phyloP scores from a whole-genome alignment of 2,113 vertebrate species.

The Orycteropus afer region DNA sequence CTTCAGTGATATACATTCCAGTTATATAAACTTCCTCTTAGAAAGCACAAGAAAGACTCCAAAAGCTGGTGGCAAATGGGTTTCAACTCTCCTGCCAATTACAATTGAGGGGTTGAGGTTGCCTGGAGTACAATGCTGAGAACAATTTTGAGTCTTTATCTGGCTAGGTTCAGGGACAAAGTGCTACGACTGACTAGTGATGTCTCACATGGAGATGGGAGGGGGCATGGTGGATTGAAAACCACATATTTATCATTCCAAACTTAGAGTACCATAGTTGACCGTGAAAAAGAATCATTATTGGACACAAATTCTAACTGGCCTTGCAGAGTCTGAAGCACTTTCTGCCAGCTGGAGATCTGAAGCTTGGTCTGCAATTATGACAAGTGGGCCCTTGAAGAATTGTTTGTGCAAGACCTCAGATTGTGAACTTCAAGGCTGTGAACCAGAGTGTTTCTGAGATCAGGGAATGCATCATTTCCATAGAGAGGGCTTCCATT shows the following conservation, averaged over 20 bases:
- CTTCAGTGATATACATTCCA: neutral
- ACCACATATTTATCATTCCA: neutral
- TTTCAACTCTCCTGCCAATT: neutral
- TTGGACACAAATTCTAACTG: neutral
- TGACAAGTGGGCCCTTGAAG: slow-evolving; percentile 47
- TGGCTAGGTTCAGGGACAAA: neutral
- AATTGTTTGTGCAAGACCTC: slow-evolving; percentile 31
- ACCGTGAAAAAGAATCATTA: neutral
- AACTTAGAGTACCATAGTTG: neutral
- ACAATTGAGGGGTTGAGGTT: neutral
- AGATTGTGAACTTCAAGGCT: neutral
- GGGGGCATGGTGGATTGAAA: neutral
- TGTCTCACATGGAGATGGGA: neutral
- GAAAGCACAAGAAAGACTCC: neutral
- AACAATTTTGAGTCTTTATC: neutral
- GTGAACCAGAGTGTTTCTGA: slow-evolving; percentile 33
- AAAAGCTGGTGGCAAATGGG: neutral
- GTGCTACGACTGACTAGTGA: neutral
- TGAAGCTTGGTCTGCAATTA: slow-evolving; percentile 19
- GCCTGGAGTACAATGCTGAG: neutral
- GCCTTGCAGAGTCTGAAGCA: neutral
- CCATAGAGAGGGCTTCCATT: slow-evolving; percentile 45
- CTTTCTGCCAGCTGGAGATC: neutral
- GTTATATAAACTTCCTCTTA: neutral
- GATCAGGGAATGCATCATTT: slow-evolving; percentile 38